Base-by-base conservation (phyloP, 2,113 vertebrate species). In the Pyxicephalus adspersus region DNA sequence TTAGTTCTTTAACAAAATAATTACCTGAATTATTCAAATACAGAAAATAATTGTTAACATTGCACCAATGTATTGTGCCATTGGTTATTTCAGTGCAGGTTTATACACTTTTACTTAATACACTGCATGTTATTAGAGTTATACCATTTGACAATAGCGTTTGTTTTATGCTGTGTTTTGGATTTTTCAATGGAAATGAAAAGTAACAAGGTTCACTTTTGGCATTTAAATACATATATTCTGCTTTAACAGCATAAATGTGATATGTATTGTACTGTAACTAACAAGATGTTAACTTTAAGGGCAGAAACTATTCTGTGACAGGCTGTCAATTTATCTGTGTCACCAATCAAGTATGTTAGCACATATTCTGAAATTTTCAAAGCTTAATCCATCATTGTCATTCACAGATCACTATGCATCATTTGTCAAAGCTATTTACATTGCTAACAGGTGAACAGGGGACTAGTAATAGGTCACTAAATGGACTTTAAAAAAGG, bases 301-400 rank as follows among this genome's bases (percentile, higher is more conserved):
- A 79, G 52, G 31, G 65, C 65, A 79, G 54, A 79, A 61, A 74
- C 68, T 64, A 81, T 64, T 73, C 17, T 38, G 38, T 74, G 68
- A 73, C 60, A 74, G 50, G 17, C 60, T 81, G 58, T 65, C 79
- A 81, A 50, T 55, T 81, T 64, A 2, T 4, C 68, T 74, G 28
- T 81, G 79, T 73, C 60, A 74, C 78, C 45, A 80, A 79, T 73
- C 68, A 81, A 73, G 64, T 28, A 73, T 4, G 8, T 28, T 54
- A 19, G 38, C 78, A 72, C 18, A 25, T 64, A 73, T 23, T 81
- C 60, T 55, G 52, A 34, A 52, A 81, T 50, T 64, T 64, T 29
- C 58, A 81, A 55, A 73, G 68, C 51, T 38, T 50, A 38, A 81
- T 81, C 79, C 58, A 81, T 81, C 68, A 81, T 74, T 81, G 79